Percentiles rank a stretch among this genome's conserved stretches.
These are phyloP conservation scores for Torymus tubicola DNA, from an alignment of 2,888 invertebrate genomes.

Conservation along the genomic window DNA sequence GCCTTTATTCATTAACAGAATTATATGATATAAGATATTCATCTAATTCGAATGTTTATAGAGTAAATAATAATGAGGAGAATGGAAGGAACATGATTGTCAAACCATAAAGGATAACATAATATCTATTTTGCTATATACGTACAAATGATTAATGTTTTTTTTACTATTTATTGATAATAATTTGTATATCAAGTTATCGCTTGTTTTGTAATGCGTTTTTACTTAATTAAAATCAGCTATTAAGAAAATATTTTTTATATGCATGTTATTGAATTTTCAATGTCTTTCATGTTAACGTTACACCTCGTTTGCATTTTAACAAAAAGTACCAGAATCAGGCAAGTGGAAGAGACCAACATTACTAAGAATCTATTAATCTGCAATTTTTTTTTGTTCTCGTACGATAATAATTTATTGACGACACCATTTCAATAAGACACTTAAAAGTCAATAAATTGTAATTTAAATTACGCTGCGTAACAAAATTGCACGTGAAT, in stretches of 20 bases:
- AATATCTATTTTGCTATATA: constrained; percentile 26
- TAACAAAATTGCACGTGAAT: no score
- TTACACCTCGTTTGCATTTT: constrained; percentile 41
- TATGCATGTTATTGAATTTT: constrained; percentile 55
- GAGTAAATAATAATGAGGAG: constrained; percentile 11
- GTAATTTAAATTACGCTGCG: no score
- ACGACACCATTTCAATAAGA: no score
- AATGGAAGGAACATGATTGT: constrained; percentile 58
- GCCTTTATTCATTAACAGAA: constrained; percentile 27
- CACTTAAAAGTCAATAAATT: no score
- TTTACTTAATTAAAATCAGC: constrained; percentile 39
- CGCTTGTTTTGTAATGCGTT: constrained; percentile 55
- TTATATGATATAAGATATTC: no score
- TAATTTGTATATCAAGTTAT: constrained; percentile 43
- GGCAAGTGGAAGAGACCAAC: neutral
- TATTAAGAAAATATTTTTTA: constrained; percentile 41
- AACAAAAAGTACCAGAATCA: constrained; percentile 38
- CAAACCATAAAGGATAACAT: constrained; percentile 36
- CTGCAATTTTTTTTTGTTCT: constrained; percentile 6
- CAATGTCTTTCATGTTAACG: constrained; percentile 38
- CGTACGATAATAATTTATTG: no score
- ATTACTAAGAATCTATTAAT: neutral
- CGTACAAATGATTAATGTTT: constrained; percentile 40
- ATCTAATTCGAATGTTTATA: no score
- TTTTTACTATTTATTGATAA: constrained; percentile 44